These are phyloP conservation scores for Scatophagus argus DNA, from an alignment of 2,113 vertebrate species.

Conservation along the genomic window DNA sequence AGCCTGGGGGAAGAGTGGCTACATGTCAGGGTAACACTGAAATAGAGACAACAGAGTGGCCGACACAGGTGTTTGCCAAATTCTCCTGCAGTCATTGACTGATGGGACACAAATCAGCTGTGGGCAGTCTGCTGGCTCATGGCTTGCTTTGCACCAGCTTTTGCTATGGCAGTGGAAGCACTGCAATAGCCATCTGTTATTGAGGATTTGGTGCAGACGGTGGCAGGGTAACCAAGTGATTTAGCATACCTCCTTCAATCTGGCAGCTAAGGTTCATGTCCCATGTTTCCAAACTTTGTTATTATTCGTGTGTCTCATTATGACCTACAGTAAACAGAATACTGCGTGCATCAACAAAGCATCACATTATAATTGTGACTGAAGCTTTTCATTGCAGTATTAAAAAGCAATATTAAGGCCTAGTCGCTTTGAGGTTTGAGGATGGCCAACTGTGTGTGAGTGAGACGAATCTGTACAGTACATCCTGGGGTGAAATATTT, in stretches of 20 bases:
- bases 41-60: conserved; percentile 30
- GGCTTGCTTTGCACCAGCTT: conserved; percentile 55
- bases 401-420: not conserved
- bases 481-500: conserved; percentile 27
- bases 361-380: conserved; percentile 34
- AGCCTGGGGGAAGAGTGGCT: conserved; percentile 8
- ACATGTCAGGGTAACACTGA: conserved; percentile 7
- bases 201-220: conserved; percentile 31
- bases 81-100: conserved; percentile 51
- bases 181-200: conserved; percentile 52
- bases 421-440: conserved; percentile 5
- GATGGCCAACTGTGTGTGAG: not conserved
- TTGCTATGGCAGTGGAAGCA: conserved; percentile 44
- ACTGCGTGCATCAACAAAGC: conserved; percentile 24
- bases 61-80: conserved; percentile 21
- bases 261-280: conserved; percentile 1
- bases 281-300: not conserved
- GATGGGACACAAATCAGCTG: conserved; percentile 51
- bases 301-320: conserved; percentile 8
- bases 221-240: conserved; percentile 23
- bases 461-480: not conserved
- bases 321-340: conserved; percentile 6
- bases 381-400: conserved; percentile 32
- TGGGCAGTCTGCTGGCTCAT: conserved; percentile 58
- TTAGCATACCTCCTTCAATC: conserved; percentile 25